Base-by-base conservation (phyloP, 2,113 vertebrate genomes). In the Patagioenas fasciata region DNA sequence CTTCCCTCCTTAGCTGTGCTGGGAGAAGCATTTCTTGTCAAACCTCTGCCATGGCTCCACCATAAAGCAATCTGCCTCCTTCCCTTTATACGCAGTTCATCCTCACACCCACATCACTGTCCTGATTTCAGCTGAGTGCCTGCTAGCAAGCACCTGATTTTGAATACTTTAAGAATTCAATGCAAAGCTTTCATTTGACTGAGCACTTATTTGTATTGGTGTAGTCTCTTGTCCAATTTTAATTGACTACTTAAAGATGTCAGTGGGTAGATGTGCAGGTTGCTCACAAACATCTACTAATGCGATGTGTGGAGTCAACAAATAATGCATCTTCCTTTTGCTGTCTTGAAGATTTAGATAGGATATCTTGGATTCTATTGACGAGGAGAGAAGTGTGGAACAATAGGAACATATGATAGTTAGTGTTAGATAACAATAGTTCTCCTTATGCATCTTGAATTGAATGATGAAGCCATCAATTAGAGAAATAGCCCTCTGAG, bases 1-100 rank as follows among this genome's bases (percentile, higher is more conserved):
- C n/a, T 88, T 95, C 88, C 92, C 86, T 80, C 79, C 94, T 89
- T 92, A 83, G 93, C 85, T 86, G 73, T 69, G 83, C 0, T 85
- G 94, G 72, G 85, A 96, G 93, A 96, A 83, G 85, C 67, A 62
- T 88, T 89, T 91, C 64, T 89, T 96, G 97, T 94, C 97, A 96
- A 95, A 91, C 73, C 77, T 91, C 93, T 96, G 95, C 96, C 87
- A 94, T 85, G 94, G 80, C 93, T 97, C 74, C 54, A 88, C 94
- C 92, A 73, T 80, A 79, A 96, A 92, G 81, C 96, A 93, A 87
- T 90, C 95, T 94, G 87, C 94, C 82, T 61, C 60, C 47, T n/a
- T 85, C 38, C 38, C 56, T 87, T 92, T 61, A 87, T 61, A 79
- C 53, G 70, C 91, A 60, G 75, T 82, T 96, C 87, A 81, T 89